Evolutionary conservation across 2,797 vertebrate species (phyloP).

Genomic region (Gambusia yucatana): DNA sequence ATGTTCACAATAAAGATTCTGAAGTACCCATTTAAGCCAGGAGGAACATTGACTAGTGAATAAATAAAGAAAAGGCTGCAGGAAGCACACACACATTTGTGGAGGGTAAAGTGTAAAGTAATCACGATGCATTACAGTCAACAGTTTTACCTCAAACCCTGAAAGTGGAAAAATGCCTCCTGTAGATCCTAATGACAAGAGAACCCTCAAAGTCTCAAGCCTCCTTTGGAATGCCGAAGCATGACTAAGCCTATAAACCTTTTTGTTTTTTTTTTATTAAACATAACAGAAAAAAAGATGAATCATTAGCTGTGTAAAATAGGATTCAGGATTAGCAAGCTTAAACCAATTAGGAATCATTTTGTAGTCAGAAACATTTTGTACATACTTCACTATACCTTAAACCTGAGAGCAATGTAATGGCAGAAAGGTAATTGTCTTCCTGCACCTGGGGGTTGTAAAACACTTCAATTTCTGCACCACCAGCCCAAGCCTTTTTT

Average conservation of each 20-base stretch:
- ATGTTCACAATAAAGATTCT: background rate
- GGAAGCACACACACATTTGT: background rate
- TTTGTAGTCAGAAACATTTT: slow-evolving; percentile 8
- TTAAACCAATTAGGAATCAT: slow-evolving; percentile 19
- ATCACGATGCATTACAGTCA: background rate
- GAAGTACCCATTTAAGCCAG: background rate
- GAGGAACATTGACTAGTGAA: background rate
- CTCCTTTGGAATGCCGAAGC: background rate
- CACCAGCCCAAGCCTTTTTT: slow-evolving; percentile 1
- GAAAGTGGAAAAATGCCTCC: background rate
- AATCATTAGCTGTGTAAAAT: slow-evolving; percentile 21
- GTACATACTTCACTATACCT: slow-evolving; percentile 8
- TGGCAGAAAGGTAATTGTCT: slow-evolving; percentile 5
- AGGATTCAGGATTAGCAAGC: slow-evolving; percentile 1
- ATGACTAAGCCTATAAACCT: slow-evolving; percentile 6
- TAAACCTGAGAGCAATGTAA: slow-evolving; percentile 13
- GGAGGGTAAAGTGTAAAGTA: background rate
- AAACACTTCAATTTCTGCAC: slow-evolving; percentile 17
- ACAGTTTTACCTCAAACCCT: background rate
- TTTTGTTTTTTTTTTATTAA: slow-evolving; percentile 8
- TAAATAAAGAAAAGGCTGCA: background rate
- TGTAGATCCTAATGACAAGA: background rate
- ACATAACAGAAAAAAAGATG: slow-evolving; percentile 32
- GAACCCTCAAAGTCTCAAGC: background rate
- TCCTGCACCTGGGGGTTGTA: slow-evolving; percentile 23